Percentiles rank a stretch among this genome's conserved stretches.
phyloP scores from a whole-genome alignment of 2,888 invertebrate species.

The Coecobrya sp. region DNA sequence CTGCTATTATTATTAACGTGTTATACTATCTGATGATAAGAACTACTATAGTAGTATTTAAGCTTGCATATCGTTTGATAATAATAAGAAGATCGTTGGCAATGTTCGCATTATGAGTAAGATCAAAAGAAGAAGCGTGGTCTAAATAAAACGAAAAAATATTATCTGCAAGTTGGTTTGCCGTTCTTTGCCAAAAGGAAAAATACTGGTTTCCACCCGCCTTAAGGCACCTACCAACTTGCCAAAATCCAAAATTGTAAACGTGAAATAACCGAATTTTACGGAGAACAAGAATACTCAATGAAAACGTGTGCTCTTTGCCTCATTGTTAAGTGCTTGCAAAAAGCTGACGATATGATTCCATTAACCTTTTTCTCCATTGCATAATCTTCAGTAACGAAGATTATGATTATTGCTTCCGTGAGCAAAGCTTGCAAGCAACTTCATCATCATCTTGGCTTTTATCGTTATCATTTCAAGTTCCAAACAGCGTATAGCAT shows the following conservation, averaged over 20 bases:
- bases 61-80: not conserved
- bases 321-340: slow-evolving; percentile 38
- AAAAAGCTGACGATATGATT: slow-evolving; percentile 62
- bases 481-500: slow-evolving; percentile 42
- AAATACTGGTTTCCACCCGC: not conserved
- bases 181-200: slow-evolving; percentile 38
- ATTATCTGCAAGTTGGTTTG: not conserved
- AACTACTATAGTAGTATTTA: not conserved
- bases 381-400: not conserved
- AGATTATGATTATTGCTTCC: slow-evolving; percentile 59
- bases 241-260: not conserved
- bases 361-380: slow-evolving; percentile 54
- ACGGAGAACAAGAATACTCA: not conserved
- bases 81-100: not conserved
- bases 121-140: slow-evolving; percentile 20
- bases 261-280: not conserved
- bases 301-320: slow-evolving; percentile 48
- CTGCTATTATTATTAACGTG: not conserved
- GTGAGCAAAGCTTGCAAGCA: not conserved
- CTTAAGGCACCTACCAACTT: not conserved
- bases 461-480: slow-evolving; percentile 42
- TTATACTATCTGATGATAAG: not conserved
- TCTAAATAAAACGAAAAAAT: not conserved
- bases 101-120: not conserved
- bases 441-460: slow-evolving; percentile 25